Evolutionary conservation across 2,113 vertebrate species (phyloP), one percentile per base, ranked within the genome.

Genomic region (Diglossa brunneiventris): DNA sequence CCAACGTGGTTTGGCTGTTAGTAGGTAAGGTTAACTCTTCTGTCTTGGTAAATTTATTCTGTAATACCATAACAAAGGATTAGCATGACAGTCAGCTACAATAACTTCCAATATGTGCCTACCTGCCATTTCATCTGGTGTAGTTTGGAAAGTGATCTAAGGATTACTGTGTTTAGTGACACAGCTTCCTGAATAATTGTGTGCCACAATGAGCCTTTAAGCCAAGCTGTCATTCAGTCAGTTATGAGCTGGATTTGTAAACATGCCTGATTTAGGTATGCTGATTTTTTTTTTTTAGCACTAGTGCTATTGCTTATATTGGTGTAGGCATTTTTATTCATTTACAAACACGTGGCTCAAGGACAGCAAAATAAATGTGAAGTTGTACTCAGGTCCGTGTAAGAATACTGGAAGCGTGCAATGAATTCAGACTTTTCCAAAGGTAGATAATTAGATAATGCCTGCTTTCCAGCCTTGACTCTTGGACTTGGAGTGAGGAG

Each of bases 1-100:
- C 99, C 31, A 99, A 99, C 86, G 98, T 99, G 91, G 99, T 99
- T 90, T 99, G 99, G 99, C 98, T 99, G 15, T 98, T 99, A 74
- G 99, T 99, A 94, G 99, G 99, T 99, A 96, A 97, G 97, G 94
- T 84, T 19, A 77, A 81, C 90, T 81, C 6, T 96, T 94, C 59
- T 87, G 16, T 69, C 85, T 76, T 87, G 37, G 27, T 92, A 19
- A 74, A 35, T 68, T 49, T 37, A 19, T 83, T 70, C 22, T 50
- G 7, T 59, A 26, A 62, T 70, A 24, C 18, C 8, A 0, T 83
- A 61, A 61, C 49, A 62, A 89, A 80, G 55, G 83, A 66, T 83
- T 64, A 76, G 14, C 27, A 5, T 35, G 47, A n/a, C 39, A 84
- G 49, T 26, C 58, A 90, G 33, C 11, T 55, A 16, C 7, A 55